These are phyloP conservation scores for Crioceris asparagi DNA, from an alignment of 2,888 invertebrate species.

Conservation along the genomic window DNA sequence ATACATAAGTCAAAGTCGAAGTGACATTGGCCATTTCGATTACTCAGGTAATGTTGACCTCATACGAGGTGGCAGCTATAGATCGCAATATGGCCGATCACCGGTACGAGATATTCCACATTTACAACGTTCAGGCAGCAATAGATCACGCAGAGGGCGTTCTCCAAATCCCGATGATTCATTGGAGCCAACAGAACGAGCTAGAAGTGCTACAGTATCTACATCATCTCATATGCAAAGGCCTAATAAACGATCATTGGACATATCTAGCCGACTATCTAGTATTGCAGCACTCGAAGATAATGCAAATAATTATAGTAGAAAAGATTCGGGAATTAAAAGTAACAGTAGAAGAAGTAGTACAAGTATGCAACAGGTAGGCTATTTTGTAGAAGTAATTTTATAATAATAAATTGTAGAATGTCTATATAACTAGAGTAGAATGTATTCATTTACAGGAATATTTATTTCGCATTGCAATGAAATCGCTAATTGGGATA, in stretches of 20 bases:
- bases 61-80: constrained; percentile 58
- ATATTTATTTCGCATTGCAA: no score
- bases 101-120: constrained; percentile 39
- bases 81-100: constrained; percentile 54
- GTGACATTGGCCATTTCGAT: constrained; percentile 48
- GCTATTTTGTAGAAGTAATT: not conserved
- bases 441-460: no score
- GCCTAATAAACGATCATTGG: constrained; percentile 39
- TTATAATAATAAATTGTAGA: no score
- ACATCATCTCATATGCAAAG: constrained; percentile 35
- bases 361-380: constrained; percentile 60
- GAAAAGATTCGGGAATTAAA: constrained; percentile 80
- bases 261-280: constrained; percentile 32
- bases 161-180: constrained; percentile 1
- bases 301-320: constrained; percentile 65
- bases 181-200: constrained; percentile 27
- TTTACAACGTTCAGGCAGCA: constrained; percentile 38
- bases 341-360: constrained; percentile 78
- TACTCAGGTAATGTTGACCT: constrained; percentile 38
- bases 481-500: no score
- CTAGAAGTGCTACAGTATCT: constrained; percentile 34
- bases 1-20: constrained; percentile 62
- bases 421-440: no score
- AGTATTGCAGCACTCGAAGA: constrained; percentile 43
- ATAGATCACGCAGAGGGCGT: constrained; percentile 38